phyloP scores from a whole-genome alignment of 1,140 invertebrate species.

The Xylocopa sonorina region DNA sequence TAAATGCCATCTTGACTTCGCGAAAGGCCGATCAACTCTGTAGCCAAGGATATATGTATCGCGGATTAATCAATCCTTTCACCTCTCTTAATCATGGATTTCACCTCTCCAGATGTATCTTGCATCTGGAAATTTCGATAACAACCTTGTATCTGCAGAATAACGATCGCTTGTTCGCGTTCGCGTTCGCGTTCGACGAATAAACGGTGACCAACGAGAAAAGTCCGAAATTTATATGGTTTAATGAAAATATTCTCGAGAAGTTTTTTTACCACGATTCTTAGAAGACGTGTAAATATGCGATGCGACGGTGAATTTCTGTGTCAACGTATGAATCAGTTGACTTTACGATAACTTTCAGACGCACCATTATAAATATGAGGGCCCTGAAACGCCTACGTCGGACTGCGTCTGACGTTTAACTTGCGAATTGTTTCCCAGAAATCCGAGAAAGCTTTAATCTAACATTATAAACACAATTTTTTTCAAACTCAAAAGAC shows the following conservation, averaged over 20 bases:
- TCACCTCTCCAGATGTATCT: conserved; percentile 25
- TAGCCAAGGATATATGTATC: conserved; percentile 21
- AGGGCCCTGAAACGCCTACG: not conserved
- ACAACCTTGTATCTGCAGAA: too few relatives aligned
- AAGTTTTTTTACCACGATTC: not conserved
- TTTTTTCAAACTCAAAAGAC: too few relatives aligned
- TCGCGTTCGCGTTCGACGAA: too few relatives aligned
- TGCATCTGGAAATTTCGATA: not conserved
- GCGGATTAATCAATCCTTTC: conserved; percentile 43
- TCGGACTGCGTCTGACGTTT: not conserved
- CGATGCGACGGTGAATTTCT: not conserved
- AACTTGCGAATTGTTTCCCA: not conserved
- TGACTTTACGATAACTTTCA: conserved; percentile 39
- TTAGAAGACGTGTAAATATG: not conserved
- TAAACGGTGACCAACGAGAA: too few relatives aligned
- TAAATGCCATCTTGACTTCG: conserved; percentile 8
- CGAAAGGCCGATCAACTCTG: conserved; percentile 29
- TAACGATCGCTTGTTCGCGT: too few relatives aligned
- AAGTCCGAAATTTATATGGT: too few relatives aligned
- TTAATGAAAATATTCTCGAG: not conserved
- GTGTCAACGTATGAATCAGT: conserved; percentile 20
- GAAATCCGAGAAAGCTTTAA: not conserved
- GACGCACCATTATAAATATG: not conserved
- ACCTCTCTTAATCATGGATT: conserved; percentile 27
- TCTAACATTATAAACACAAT: too few relatives aligned